Conservation (phyloP, 2,888 invertebrate species). For the Rhagium mordax region DNA sequence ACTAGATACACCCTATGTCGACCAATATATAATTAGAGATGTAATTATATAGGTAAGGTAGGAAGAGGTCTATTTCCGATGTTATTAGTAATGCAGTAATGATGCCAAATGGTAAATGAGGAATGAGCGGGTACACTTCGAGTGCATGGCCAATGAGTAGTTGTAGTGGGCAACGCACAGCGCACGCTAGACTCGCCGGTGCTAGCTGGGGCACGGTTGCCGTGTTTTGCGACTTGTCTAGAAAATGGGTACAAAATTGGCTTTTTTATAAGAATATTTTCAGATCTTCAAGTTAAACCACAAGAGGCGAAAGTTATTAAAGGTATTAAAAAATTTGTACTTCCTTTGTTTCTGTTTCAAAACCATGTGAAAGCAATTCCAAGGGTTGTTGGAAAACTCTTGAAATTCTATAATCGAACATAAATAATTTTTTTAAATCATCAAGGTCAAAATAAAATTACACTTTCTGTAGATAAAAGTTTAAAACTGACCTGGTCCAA, state of each 20-base stretch:
- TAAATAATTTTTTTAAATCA: too few relatives aligned
- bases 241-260: not conserved
- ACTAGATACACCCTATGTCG: constrained; percentile 18
- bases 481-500: too few relatives aligned
- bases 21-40: constrained; percentile 41
- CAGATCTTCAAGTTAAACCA: too few relatives aligned
- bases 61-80: constrained; percentile 57
- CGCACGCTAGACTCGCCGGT: constrained; percentile 57
- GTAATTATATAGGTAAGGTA: constrained; percentile 45
- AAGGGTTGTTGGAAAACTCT: too few relatives aligned
- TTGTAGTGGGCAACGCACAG: constrained; percentile 48
- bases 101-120: constrained; percentile 59
- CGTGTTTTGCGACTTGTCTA: constrained; percentile 29
- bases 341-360: too few relatives aligned
- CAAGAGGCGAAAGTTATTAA: too few relatives aligned
- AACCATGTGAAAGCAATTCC: too few relatives aligned
- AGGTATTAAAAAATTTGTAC: too few relatives aligned
- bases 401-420: too few relatives aligned
- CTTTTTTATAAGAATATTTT: not conserved
- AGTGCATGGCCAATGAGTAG: constrained; percentile 58
- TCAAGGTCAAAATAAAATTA: too few relatives aligned
- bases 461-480: too few relatives aligned
- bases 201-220: constrained; percentile 44
- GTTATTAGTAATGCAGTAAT: constrained; percentile 61
- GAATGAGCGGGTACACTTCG: constrained; percentile 43